Conservation (phyloP, 1,140 invertebrate species). For the Temnothorax curvispinosus region DNA sequence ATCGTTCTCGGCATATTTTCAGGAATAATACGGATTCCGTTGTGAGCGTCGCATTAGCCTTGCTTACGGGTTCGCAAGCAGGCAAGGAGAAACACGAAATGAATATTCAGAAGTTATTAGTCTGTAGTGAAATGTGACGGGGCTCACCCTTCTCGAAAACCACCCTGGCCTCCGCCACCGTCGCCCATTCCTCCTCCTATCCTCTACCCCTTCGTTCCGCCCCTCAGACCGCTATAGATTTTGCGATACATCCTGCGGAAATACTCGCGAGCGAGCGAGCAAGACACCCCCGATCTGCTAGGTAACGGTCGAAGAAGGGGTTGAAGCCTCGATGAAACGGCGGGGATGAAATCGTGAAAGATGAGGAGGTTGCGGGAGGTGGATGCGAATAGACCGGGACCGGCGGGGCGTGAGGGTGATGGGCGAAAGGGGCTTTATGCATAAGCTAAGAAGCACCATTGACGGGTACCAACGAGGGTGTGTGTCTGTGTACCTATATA, state of each 20-base stretch:
- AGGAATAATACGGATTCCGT: slow-evolving; percentile 61
- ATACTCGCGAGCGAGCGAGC: slow-evolving; percentile 74
- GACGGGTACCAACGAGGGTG: slow-evolving; percentile 72
- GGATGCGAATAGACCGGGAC: slow-evolving; percentile 60
- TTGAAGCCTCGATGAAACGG: slow-evolving; percentile 73
- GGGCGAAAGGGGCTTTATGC: slow-evolving; percentile 83
- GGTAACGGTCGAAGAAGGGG: slow-evolving; percentile 72
- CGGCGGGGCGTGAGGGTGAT: slow-evolving; percentile 64
- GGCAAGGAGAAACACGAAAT: slow-evolving; percentile 85
- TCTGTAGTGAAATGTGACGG: slow-evolving; percentile 86
- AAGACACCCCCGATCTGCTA: slow-evolving; percentile 68
- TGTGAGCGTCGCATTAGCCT: slow-evolving; percentile 84
- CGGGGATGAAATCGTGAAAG: slow-evolving; percentile 70
- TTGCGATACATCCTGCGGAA: slow-evolving; percentile 84
- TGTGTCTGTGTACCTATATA: slow-evolving; percentile 35
- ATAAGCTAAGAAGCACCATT: slow-evolving; percentile 84
- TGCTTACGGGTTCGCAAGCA: slow-evolving; percentile 82
- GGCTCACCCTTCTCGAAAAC: slow-evolving; percentile 83
- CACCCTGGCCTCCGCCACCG: slow-evolving; percentile 76
- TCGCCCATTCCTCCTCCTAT: slow-evolving; percentile 69
- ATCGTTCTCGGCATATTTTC: not conserved
- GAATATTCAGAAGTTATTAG: slow-evolving; percentile 87
- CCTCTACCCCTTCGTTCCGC: slow-evolving; percentile 55
- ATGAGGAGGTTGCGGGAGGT: slow-evolving; percentile 57
- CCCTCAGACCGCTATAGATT: slow-evolving; percentile 82